These are phyloP conservation scores for Thera britannica DNA, from an alignment of 2,888 invertebrate genomes.

Conservation along the genomic window DNA sequence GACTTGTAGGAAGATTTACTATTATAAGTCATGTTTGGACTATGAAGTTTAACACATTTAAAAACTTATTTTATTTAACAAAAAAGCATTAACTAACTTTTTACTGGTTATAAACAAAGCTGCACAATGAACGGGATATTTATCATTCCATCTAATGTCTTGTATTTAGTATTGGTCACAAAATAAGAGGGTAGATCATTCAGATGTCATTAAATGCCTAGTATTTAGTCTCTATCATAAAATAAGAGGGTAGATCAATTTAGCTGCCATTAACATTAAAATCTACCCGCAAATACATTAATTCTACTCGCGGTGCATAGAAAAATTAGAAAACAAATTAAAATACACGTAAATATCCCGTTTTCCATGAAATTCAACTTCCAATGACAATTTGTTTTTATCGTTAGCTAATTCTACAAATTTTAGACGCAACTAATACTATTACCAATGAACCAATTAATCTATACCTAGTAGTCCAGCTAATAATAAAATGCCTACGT, in stretches of 20 bases:
- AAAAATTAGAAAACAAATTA: too few species aligned
- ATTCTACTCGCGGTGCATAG: too few species aligned
- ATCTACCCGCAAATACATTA: neutral
- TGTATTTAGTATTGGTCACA: neutral
- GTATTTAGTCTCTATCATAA: neutral
- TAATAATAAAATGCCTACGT: neutral
- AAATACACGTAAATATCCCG: neutral
- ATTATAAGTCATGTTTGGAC: neutral
- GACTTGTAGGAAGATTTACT: neutral
- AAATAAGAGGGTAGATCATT: neutral
- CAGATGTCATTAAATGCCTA: neutral
- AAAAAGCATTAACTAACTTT: too few species aligned
- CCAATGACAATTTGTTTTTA: neutral
- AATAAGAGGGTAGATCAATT: neutral
- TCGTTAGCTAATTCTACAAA: neutral
- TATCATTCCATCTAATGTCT: too few species aligned
- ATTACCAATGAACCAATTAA: too few species aligned
- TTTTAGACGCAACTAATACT: neutral
- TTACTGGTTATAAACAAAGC: too few species aligned
- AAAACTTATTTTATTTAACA: neutral
- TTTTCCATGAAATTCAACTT: neutral
- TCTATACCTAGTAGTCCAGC: neutral
- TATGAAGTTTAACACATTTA: neutral
- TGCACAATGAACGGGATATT: too few species aligned
- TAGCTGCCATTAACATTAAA: neutral